phyloP scores from a whole-genome alignment of 2,797 vertebrate species.

The Chelon labrosus region DNA sequence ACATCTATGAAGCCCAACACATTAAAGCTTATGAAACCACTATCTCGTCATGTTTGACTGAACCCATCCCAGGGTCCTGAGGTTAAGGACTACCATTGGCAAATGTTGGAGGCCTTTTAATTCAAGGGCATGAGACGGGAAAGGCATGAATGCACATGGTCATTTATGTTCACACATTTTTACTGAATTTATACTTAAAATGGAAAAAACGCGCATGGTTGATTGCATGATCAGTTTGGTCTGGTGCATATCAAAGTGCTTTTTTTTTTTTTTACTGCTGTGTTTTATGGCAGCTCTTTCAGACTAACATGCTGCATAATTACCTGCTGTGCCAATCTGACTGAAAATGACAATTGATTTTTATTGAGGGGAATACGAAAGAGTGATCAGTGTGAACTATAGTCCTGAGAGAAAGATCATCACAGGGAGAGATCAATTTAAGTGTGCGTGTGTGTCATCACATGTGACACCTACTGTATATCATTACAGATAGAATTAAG shows the following conservation, averaged over 20 bases:
- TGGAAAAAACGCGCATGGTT: background rate
- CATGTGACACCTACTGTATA: constrained; percentile 14
- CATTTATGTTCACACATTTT: background rate
- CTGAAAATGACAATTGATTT: background rate
- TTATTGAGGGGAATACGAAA: constrained; percentile 3
- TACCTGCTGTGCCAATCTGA: constrained; percentile 3
- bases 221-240: background rate
- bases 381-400: constrained; percentile 8
- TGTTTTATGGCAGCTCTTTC: background rate
- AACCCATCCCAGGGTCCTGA: constrained; percentile 22
- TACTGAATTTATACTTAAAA: background rate
- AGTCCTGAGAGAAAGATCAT: background rate
- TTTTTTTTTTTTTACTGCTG: background rate
- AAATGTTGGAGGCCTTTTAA: constrained; percentile 7
- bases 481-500: constrained; percentile 23
- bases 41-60: constrained; percentile 5
- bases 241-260: background rate
- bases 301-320: constrained; percentile 8
- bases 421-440: background rate
- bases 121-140: background rate
- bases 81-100: background rate
- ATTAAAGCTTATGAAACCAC: constrained; percentile 42
- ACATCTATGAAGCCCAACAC: constrained; percentile 34
- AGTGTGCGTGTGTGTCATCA: constrained; percentile 21
- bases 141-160: background rate